Percentiles rank a stretch among this genome's conserved stretches.
These are phyloP conservation scores for Cardiocondyla obscurior DNA, from an alignment of 1,140 invertebrate genomes.

Conservation along the genomic window DNA sequence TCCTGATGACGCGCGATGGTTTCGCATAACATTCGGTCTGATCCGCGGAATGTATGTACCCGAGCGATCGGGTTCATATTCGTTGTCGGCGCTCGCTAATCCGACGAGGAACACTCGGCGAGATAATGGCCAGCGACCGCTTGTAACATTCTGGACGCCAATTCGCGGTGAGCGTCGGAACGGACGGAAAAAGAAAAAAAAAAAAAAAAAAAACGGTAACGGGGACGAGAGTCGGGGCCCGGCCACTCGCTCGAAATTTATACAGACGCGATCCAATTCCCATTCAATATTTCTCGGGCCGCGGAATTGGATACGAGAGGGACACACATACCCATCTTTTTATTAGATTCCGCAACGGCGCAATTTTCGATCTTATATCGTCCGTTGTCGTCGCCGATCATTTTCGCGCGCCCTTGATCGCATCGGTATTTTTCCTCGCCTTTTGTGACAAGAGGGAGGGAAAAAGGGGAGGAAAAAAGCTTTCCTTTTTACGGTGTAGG, in stretches of 20 bases:
- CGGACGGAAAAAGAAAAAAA: background rate
- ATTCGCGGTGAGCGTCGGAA: constrained; percentile 9
- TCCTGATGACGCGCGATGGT: constrained; percentile 13
- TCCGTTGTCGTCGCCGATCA: constrained; percentile 17
- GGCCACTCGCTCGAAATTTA: constrained; percentile 24
- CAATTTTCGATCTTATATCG: constrained; percentile 47
- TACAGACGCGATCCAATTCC: constrained; percentile 55
- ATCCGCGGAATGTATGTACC: constrained; percentile 39
- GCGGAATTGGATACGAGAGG: constrained; percentile 51
- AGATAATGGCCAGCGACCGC: constrained; percentile 52
- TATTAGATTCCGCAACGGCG: constrained; percentile 44
- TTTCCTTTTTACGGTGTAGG: constrained; percentile 11
- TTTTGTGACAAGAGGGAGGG: background rate
- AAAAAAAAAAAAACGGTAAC: constrained; percentile 30
- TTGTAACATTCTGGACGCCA: constrained; percentile 45
- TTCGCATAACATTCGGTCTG: constrained; percentile 21
- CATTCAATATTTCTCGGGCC: constrained; percentile 51
- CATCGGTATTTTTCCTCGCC: background rate
- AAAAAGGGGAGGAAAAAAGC: too few species aligned
- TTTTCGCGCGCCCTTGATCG: constrained; percentile 9
- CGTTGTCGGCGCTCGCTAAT: constrained; percentile 35
- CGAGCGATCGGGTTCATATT: constrained; percentile 25
- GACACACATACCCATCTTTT: constrained; percentile 40
- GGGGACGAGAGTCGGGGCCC: too few species aligned
- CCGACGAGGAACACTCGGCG: constrained; percentile 42